phyloP scores from a whole-genome alignment of 1,140 invertebrate species.

The Nasonia vitripennis region DNA sequence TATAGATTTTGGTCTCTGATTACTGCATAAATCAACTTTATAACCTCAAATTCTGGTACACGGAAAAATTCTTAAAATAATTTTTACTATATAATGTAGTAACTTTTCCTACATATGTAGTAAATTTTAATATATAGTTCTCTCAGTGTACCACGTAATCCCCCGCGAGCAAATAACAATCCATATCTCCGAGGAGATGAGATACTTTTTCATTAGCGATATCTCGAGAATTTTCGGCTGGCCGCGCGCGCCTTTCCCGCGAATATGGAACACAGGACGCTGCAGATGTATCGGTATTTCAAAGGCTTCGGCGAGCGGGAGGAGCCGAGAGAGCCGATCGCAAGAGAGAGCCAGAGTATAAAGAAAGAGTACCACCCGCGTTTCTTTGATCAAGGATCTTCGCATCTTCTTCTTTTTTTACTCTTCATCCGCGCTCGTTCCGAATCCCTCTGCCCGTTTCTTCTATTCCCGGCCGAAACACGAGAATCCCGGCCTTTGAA shows the following conservation, averaged over 20 bases:
- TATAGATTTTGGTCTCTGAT: too few species aligned
- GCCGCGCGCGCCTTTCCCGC: not conserved
- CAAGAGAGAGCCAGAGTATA: not conserved
- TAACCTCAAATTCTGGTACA: too few species aligned
- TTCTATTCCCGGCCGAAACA: not conserved
- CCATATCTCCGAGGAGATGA: not conserved
- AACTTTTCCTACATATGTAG: too few species aligned
- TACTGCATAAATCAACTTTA: too few species aligned
- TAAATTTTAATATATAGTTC: too few species aligned
- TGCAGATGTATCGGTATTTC: conserved; percentile 43
- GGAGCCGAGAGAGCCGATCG: not conserved
- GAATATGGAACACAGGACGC: conserved; percentile 26
- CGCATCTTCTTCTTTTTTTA: not conserved
- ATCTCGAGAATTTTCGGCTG: not conserved
- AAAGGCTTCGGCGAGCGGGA: not conserved
- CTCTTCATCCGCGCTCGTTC: not conserved
- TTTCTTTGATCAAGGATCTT: conserved; percentile 43
- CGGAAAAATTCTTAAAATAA: too few species aligned
- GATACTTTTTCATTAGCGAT: conserved; percentile 25
- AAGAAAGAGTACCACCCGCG: not conserved
- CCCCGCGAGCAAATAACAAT: not conserved
- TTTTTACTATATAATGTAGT: too few species aligned
- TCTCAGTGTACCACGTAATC: not conserved
- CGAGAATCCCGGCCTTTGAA: not conserved
- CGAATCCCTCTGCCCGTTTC: not conserved